Conservation (phyloP, 2,113 vertebrate genomes). For the Stictonetta naevosa region DNA sequence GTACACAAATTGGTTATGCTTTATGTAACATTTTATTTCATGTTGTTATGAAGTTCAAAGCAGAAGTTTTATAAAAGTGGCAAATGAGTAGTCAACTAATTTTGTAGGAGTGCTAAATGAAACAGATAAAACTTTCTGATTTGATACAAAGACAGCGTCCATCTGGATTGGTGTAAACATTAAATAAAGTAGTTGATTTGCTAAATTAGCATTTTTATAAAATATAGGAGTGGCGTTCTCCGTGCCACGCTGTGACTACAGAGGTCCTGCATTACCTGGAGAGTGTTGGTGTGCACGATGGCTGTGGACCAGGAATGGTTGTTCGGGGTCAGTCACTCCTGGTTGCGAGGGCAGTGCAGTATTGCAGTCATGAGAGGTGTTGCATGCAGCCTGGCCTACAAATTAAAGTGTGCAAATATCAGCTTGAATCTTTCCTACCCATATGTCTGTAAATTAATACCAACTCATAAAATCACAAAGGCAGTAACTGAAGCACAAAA, state of each 20-base stretch:
- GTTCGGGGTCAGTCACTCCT: neutral
- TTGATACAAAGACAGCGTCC: neutral
- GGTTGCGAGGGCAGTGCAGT: neutral
- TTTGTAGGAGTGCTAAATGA: neutral
- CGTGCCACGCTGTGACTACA: neutral
- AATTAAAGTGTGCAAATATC: neutral
- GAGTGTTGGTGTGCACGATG: rapidly evolving
- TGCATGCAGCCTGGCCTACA: neutral
- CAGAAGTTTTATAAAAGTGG: neutral
- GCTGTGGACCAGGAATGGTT: neutral
- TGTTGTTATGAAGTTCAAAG: neutral
- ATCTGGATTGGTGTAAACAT: neutral
- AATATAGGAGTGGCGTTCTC: neutral
- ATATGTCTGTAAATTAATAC: neutral
- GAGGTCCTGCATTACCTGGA: neutral
- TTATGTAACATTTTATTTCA: neutral
- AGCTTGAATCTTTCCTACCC: neutral
- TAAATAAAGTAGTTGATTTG: neutral
- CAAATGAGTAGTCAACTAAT: neutral
- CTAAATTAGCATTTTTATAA: neutral
- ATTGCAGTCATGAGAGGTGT: neutral
- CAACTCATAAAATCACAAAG: neutral
- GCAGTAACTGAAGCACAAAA: neutral
- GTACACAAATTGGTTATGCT: neutral
- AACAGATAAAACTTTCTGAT: neutral